A percentile compares a stretch with the other conserved stretches of the same genome.
Conservation (phyloP, 2,888 invertebrate species). For the Cheilosia pagana region DNA sequence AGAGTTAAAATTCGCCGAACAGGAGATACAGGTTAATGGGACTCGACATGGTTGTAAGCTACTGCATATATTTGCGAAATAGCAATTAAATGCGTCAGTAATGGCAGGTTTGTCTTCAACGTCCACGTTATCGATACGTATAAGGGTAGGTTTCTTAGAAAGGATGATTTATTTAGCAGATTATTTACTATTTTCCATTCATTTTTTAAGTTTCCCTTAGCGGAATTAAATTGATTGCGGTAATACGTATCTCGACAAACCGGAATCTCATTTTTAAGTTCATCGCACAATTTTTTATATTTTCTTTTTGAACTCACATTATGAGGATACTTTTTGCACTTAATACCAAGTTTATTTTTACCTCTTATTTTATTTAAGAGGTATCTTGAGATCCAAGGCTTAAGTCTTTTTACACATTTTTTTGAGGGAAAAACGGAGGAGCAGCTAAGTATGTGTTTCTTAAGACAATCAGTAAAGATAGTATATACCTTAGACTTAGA, state of each 20-base stretch:
- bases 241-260: conserved; percentile 5
- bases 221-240: background rate
- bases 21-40: background rate
- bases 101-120: conserved; percentile 13
- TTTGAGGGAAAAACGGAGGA: background rate
- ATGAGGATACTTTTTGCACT: too few relatives aligned
- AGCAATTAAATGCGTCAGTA: conserved; percentile 32
- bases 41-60: conserved; percentile 10
- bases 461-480: background rate
- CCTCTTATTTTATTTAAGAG: too few relatives aligned
- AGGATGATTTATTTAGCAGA: conserved; percentile 15
- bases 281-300: conserved; percentile 5
- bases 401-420: too few relatives aligned
- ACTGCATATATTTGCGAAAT: conserved; percentile 17
- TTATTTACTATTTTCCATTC: conserved; percentile 11
- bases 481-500: background rate
- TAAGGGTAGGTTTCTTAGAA: conserved; percentile 6
- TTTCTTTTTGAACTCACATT: too few relatives aligned
- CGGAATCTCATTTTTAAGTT: conserved; percentile 6
- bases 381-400: too few relatives aligned
- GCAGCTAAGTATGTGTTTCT: background rate
- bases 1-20: background rate
- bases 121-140: conserved; percentile 3
- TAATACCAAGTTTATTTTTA: too few relatives aligned
- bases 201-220: background rate